Evolutionary conservation across 2,797 vertebrate species (phyloP).

Genomic region (Hippopotamyrus pictus): DNA sequence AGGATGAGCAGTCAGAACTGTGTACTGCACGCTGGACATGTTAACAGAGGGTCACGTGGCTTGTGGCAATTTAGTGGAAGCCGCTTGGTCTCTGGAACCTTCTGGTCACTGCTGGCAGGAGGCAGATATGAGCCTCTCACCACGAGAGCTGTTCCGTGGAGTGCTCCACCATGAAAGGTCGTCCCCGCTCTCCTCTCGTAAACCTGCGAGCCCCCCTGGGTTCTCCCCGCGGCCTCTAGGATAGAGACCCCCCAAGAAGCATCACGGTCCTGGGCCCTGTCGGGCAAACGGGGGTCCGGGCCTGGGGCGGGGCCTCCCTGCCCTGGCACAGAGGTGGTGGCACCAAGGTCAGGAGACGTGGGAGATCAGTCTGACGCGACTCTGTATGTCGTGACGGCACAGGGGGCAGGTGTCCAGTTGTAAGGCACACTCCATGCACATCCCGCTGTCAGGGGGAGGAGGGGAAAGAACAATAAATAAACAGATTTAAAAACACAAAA

Average conservation of each 20-base stretch:
- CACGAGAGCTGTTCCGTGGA: background rate
- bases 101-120: constrained; percentile 8
- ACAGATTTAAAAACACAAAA: background rate
- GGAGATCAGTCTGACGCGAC: constrained; percentile 91
- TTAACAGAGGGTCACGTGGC: background rate
- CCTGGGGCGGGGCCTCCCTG: constrained; percentile 22
- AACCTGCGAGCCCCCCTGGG: constrained; percentile 23
- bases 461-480: background rate
- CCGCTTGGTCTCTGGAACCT: constrained; percentile 17
- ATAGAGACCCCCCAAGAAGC: background rate
- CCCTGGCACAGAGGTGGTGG: constrained; percentile 26
- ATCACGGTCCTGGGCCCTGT: background rate
- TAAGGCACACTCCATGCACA: constrained; percentile 99
- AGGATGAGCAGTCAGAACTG: constrained; percentile 26
- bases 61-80: constrained; percentile 15
- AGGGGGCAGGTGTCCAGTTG: constrained; percentile 97
- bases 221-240: background rate
- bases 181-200: background rate
- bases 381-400: constrained; percentile 98
- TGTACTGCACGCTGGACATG: background rate
- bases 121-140: background rate
- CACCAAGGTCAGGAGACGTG: constrained; percentile 90
- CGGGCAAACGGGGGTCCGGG: background rate
- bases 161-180: background rate
- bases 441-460: constrained; percentile 65